Percentiles rank a stretch among this genome's conserved stretches.
Evolutionary conservation across 2,797 vertebrate species (phyloP).

Genomic region (Helostoma temminkii): DNA sequence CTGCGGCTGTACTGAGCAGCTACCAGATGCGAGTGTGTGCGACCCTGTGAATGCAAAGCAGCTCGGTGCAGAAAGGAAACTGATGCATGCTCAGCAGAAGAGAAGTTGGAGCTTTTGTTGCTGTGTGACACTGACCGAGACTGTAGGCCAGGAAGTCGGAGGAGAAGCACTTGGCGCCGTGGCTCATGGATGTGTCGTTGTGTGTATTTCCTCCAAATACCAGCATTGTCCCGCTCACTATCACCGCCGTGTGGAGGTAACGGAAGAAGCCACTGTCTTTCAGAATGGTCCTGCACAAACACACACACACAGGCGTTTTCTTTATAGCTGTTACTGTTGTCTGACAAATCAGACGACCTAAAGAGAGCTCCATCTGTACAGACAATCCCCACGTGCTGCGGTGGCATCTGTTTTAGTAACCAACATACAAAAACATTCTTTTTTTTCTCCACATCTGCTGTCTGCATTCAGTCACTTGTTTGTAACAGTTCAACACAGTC

Average conservation of each 20-base stretch:
- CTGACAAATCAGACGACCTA: no score
- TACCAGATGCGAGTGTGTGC: conserved; percentile 27
- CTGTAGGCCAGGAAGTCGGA: conserved; percentile 96
- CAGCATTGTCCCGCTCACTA: conserved; percentile 93
- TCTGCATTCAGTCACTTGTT: background rate
- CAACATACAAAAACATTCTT: background rate
- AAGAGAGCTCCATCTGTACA: no score
- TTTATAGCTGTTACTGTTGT: background rate
- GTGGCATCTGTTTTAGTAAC: background rate
- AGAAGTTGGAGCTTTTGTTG: background rate
- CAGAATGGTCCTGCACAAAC: conserved; percentile 89
- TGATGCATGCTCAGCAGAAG: conserved; percentile 18
- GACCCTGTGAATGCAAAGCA: conserved; percentile 40
- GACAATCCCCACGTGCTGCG: no score
- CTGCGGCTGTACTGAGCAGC: conserved; percentile 33
- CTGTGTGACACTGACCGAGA: conserved; percentile 86
- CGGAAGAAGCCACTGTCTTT: conserved; percentile 95
- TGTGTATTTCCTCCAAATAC: conserved; percentile 98
- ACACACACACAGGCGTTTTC: background rate
- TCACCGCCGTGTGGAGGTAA: conserved; percentile 95
- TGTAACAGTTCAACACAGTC: no score
- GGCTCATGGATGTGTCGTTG: conserved; percentile 99
- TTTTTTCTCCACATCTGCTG: background rate
- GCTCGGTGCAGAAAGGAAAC: conserved; percentile 8
- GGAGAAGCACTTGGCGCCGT: conserved; percentile 98